Base-by-base conservation (phyloP, 2,888 invertebrate species). In the Caenorhabditis becei region DNA sequence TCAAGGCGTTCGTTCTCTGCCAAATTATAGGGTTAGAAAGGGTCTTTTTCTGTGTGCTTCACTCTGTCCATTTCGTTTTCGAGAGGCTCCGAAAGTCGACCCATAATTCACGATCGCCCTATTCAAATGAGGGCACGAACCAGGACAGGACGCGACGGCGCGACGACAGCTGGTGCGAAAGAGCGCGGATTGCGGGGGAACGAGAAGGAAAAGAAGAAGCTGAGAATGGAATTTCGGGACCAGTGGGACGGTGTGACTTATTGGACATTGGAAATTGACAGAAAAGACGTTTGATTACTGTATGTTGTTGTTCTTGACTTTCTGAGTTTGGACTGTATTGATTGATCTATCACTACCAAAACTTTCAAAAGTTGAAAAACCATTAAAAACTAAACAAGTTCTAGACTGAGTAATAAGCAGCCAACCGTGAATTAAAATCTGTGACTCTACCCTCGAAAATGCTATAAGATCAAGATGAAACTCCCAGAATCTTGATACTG, bases 61-160 rank as follows among this genome's bases (percentile, higher is more conserved):
- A 16, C 26, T 24, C 54, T 8, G 53, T 26, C 54, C 26, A 28
- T 54, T 54, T 54, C 54, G 28, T 54, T 54, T 49, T 20, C 11
- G 51, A 23, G 11, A 3, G 41, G 14, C 5, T 14, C 41, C 41
- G 28, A 54, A 54, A 54, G 54, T 58, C 37, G 58, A 41, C 14
- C 58, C 58, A 58, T 58, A 58, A 58, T 58, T 58, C 58, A 58
- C 58, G 58, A 37, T 58, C 35, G 58, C 58, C 35, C 58, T 58
- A 58, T 58, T 58, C 58, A 58, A 58, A 58, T 58, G 58, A 58
- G 58, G 54, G 32, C 54, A 56, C 51, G 24, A 51, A 54, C 26
- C 41, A 41, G 41, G 41, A 32, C 32, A 10, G 5, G 32, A 10
- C 5, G 10, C 32, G 14, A 14, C 32, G 32, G 32, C 5, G 10